A percentile compares a stretch with the other conserved stretches of the same genome.
Conservation (phyloP, 2,797 vertebrate genomes). For the Enoplosus armatus region DNA sequence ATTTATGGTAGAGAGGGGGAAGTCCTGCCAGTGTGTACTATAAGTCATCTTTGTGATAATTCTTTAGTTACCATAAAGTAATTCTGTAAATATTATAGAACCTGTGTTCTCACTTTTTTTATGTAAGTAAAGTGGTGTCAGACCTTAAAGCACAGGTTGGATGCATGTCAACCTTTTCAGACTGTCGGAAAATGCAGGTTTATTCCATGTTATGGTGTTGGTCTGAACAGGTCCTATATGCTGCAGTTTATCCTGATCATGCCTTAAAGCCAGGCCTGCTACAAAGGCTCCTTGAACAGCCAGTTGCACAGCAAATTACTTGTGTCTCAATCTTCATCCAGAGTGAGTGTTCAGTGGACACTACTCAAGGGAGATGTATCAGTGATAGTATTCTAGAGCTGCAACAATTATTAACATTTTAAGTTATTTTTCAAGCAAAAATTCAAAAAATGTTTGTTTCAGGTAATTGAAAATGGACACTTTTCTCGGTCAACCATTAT, state of each 20-base stretch:
- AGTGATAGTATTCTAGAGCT: no score
- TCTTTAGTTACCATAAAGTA: not conserved
- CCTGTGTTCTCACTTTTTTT: not conserved
- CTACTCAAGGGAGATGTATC: not conserved
- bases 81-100: not conserved
- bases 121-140: not conserved
- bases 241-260: not conserved
- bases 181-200: not conserved
- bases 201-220: not conserved
- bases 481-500: no score
- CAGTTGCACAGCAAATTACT: not conserved
- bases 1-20: not conserved
- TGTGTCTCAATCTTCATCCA: not conserved
- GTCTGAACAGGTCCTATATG: not conserved
- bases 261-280: not conserved
- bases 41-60: not conserved
- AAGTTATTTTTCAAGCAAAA: no score
- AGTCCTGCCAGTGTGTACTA: not conserved
- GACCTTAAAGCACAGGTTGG: not conserved
- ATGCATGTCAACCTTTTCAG: not conserved
- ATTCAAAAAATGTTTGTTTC: no score
- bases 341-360: not conserved
- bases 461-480: no score
- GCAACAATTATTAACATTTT: no score
- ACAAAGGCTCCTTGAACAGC: not conserved